Evolutionary conservation across 2,888 invertebrate genomes (phyloP), one percentile per base, ranked within the genome.

Genomic region (Lasioglossum villosulum): DNA sequence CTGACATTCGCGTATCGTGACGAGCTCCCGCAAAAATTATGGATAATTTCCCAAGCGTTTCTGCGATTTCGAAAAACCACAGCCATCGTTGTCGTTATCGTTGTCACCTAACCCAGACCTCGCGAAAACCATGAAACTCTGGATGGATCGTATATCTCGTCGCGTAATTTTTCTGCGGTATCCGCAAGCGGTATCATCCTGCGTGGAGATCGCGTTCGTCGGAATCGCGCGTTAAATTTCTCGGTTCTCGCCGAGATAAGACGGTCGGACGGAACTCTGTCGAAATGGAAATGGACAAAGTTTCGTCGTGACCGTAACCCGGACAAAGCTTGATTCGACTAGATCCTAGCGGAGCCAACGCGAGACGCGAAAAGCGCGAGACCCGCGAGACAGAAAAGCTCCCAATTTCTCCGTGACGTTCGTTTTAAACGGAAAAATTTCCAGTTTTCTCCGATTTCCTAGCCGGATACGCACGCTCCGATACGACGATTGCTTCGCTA

Each of bases 271-370:
- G 72, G 89, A 88, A 91, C 91, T 89, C 91, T 89, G 90, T 86
- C 89, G 90, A 91, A 92, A 93, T 94, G 92, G 92, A 93, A 94
- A 94, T 93, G 93, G 93, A 93, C 92, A 92, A 94, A 94, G 93
- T 94, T 94, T 93, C 86, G 86, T 77, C 84, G 42, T 83, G 85
- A 86, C 84, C 89, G 88, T 83, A 79, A 84, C 84, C 72, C 68
- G 79, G 45, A 82, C 75, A 68, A 77, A 82, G 80, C 75, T 75
- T 74, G 75, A 80, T 82, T 86, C 89, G 87, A 80, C 81, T 82
- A 59, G 84, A 82, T 75, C 80, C 82, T 66, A 48, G 23, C 37
- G 68, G 10, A 23, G 37, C 37, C 4, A 30, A 63, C 76, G 79
- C 70, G 14, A 39, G 14, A 27, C 27, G 27, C 59, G 59, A 27